Base-by-base conservation (phyloP, 2,797 vertebrate genomes). In the Fratercula arctica region DNA sequence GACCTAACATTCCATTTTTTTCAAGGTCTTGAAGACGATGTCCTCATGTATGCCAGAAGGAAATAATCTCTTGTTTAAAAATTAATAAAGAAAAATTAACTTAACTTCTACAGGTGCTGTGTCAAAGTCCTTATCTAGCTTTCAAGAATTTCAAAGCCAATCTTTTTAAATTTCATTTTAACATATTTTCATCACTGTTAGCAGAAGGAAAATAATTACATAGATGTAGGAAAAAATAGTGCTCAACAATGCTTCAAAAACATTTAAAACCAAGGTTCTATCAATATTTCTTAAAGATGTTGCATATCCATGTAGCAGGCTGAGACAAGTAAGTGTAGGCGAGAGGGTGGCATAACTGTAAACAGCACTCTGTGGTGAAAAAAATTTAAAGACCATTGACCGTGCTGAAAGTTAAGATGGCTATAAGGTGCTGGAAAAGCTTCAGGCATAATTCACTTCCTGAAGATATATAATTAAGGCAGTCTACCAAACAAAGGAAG, bases 51-150 rank as follows among this genome's bases (percentile, higher is more conserved):
- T 76, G 6, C 50, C 61, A 94, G 70, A 88, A 82, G 56, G 48
- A 94, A 97, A 86, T 79, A 88, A 88, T 89, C 8, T 54, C 33
- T 82, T 83, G 18, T 76, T 95, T 78, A 96, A 96, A 95, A 94
- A 89, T 92, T 81, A 87, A 90, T 83, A 75, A 82, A 80, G 53
- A 95, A 94, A 96, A 75, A 89, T 80, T 77, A 86, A 57, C 31
- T 87, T 59, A 81, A 60, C 67, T 89, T 76, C 51, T 87, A 61
- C 24, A 90, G 75, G 54, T 92, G 23, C 35, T 90, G 18, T 80
- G 31, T 72, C 77, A 93, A 93, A 85, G 63, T 67, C 70, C 20
- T 88, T 85, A 46, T 70, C 31, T 54, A 74, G 41, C 24, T 94
- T 90, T 95, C 64, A 75, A 77, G 33, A 78, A 85, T 90, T 91